phyloP scores from a whole-genome alignment of 53 echinoderm and acorn worm species.

The Paracentrotus lividus region DNA sequence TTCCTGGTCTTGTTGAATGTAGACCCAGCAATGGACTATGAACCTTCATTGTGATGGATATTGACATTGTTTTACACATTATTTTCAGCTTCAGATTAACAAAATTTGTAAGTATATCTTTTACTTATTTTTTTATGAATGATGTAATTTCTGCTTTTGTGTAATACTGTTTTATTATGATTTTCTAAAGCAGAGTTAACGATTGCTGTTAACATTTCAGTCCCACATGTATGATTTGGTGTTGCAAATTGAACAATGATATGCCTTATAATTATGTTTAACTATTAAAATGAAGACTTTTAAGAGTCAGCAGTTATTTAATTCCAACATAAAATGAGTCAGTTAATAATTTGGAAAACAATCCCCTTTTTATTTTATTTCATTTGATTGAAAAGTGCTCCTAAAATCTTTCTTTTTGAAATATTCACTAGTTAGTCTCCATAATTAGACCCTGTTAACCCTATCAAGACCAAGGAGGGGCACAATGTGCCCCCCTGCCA shows the following conservation, averaged over 20 bases:
- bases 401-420: constrained; percentile 6
- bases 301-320: constrained; percentile 21
- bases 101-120: constrained; percentile 30
- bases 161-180: constrained; percentile 14
- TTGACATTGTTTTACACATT: neutral
- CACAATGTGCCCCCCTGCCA: too few relatives aligned
- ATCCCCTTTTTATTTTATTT: neutral
- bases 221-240: constrained; percentile 39
- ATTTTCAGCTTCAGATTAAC: constrained; percentile 18
- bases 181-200: neutral
- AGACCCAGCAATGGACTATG: neutral
- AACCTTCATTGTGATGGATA: neutral
- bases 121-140: constrained; percentile 7
- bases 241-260: neutral
- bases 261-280: neutral
- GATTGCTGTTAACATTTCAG: constrained; percentile 12
- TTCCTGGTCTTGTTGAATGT: neutral
- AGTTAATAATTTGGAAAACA: neutral
- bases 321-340: constrained; percentile 8
- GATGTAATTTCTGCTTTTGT: constrained; percentile 11
- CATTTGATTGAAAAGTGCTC: constrained; percentile 4
- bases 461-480: too few relatives aligned
- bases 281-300: constrained; percentile 44
- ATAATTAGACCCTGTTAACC: too few relatives aligned
- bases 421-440: neutral